Evolutionary conservation across 2,113 vertebrate genomes (phyloP), one percentile per base, ranked within the genome.

Genomic region (Calyptomena viridis): DNA sequence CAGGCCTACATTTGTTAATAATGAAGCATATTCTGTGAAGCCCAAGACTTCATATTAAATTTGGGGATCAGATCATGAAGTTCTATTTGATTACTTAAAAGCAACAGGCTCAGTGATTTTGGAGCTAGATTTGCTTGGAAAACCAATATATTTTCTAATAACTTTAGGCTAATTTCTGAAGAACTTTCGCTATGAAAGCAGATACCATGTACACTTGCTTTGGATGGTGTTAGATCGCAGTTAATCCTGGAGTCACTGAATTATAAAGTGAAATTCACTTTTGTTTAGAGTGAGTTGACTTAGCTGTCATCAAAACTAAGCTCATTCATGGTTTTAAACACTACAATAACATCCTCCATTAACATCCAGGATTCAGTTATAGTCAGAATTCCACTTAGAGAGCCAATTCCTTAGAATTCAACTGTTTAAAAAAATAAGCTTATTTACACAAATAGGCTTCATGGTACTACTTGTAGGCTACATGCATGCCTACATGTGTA

Each of bases 401-500:
- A 84, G n/a, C 8, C 14, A 53, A 33, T 35, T 80, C 46, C 52
- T 77, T 71, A 67, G 60, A 27, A 16, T 74, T 31, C 19, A 47
- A 16, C 35, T 63, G 24, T 25, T 86, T 66, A 50, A 53, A 76
- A 78, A 39, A 58, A 62, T 3, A 40, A 33, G 6, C 10, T 80
- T 60, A 35, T n/a, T 66, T n/a, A 56, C 42, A 66, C 20, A 55
- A 83, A 63, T 1, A 44, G 49, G 14, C 17, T 50, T n/a, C 80
- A 20, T 47, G 44, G 63, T 74, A 24, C 17, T 27, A 5, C 14
- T 9, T 11, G 18, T 21, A 20, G 58, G 50, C n/a, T 37, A 37
- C 35, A 7, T 40, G 62, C 35, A 7, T 40, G 62, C 33, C 55
- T 14, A 30, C 1, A 1, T 1, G 1, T 2, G 23, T 5, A 30